Percentiles rank a stretch among this genome's conserved stretches.
Evolutionary conservation across 2,113 vertebrate species (phyloP).

Genomic region (Chionomys nivalis): DNA sequence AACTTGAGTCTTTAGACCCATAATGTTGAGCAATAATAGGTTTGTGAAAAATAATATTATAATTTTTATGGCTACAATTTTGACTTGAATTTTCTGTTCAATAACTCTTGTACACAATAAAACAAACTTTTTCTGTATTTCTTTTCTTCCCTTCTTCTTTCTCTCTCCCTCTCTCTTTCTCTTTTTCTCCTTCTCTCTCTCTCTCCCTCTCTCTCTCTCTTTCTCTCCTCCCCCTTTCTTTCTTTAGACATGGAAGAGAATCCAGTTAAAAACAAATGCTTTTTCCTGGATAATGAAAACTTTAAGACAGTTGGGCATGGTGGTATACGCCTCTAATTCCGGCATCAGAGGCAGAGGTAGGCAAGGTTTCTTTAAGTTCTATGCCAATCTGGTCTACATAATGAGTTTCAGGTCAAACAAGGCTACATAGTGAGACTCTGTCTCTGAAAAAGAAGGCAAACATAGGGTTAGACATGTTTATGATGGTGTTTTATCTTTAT

Average conservation of each 20-base stretch:
- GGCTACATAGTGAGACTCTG: neutral
- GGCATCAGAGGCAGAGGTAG: neutral
- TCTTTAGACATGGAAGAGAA: neutral
- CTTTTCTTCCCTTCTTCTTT: neutral
- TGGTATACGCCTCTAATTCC: neutral
- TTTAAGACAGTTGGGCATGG: neutral
- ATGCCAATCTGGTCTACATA: neutral
- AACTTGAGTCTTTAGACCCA: slow-evolving; percentile 47
- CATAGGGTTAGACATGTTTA: neutral
- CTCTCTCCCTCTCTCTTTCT: too few relatives aligned
- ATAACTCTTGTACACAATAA: slow-evolving; percentile 67
- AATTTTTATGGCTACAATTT: slow-evolving; percentile 65
- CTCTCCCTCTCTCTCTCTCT: too few relatives aligned
- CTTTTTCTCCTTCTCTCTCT: too few relatives aligned
- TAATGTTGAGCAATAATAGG: slow-evolving; percentile 57
- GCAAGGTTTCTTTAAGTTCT: neutral
- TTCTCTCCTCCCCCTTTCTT: neutral
- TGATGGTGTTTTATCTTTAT: neutral
- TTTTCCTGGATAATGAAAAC: slow-evolving; percentile 7
- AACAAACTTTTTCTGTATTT: slow-evolving; percentile 11
- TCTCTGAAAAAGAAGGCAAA: neutral
- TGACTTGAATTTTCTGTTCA: slow-evolving; percentile 60
- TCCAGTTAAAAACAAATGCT: slow-evolving; percentile 47
- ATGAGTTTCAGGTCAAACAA: neutral
- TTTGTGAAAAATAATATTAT: slow-evolving; percentile 55